These are phyloP conservation scores for Drosophila carrolli DNA, from an alignment of 1,140 invertebrate species.

Conservation along the genomic window DNA sequence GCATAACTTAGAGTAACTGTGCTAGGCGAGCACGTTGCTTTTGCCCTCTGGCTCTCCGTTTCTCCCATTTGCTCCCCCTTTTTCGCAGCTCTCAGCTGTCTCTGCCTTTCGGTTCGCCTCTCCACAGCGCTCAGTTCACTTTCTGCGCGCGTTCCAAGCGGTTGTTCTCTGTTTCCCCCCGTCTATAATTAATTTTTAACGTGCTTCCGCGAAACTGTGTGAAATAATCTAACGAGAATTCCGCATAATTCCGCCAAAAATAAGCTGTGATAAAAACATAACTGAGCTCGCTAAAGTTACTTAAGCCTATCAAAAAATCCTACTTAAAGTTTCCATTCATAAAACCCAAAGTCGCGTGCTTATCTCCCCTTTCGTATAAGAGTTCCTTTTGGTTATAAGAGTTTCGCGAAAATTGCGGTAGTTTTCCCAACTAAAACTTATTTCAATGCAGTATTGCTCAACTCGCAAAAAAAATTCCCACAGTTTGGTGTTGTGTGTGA, in stretches of 20 bases:
- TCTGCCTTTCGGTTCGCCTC: constrained; percentile 16
- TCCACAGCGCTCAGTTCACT: constrained; percentile 57
- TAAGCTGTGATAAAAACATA: constrained; percentile 61
- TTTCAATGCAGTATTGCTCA: constrained; percentile 23
- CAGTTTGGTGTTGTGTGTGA: constrained; percentile 15
- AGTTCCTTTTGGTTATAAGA: constrained; percentile 37
- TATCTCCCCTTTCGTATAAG: constrained; percentile 41
- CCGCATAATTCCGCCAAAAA: constrained; percentile 19
- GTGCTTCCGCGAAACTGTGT: constrained; percentile 63
- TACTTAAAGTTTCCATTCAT: constrained; percentile 43
- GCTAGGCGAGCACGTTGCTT: constrained; percentile 28
- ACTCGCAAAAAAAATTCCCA: constrained; percentile 3
- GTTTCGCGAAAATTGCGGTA: constrained; percentile 25
- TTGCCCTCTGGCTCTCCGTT: constrained; percentile 3
- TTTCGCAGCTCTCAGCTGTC: constrained; percentile 21
- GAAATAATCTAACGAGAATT: constrained; percentile 28
- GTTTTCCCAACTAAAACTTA: constrained; percentile 39
- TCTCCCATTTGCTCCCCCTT: neutral
- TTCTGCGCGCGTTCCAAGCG: constrained; percentile 68
- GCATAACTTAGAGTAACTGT: constrained; percentile 25
- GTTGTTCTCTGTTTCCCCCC: constrained; percentile 45
- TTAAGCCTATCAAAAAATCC: constrained; percentile 4
- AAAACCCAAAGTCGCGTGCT: constrained; percentile 45
- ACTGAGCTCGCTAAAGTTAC: constrained; percentile 12
- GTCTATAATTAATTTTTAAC: constrained; percentile 43